Conservation (phyloP, 1,140 invertebrate species). For the Philotrypesis tridentata region DNA sequence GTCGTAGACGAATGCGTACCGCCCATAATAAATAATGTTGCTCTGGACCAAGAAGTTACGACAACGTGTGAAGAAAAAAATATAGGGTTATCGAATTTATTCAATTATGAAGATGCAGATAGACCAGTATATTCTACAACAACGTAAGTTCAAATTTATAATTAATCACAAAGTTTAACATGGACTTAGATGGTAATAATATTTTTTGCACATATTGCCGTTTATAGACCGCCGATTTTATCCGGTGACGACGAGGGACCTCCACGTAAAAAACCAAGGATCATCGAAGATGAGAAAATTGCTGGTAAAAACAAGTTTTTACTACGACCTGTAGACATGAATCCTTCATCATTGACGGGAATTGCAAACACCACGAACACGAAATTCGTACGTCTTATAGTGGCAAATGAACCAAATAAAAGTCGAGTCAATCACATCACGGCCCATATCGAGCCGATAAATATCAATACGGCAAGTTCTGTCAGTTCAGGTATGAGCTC, state of each 20-base stretch:
- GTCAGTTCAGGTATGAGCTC: conserved; percentile 36
- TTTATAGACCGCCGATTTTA: neutral
- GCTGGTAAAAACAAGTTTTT: conserved; percentile 36
- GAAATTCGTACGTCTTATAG: conserved; percentile 44
- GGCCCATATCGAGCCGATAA: conserved; percentile 47
- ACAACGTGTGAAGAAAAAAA: conserved; percentile 4
- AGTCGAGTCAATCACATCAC: conserved; percentile 46
- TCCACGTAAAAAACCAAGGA: conserved; percentile 14
- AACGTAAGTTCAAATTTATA: neutral
- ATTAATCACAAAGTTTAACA: neutral
- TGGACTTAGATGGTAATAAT: neutral
- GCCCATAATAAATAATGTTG: conserved; percentile 20
- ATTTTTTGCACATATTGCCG: neutral
- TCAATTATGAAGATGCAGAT: neutral
- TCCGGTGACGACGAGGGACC: conserved; percentile 10
- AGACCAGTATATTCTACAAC: neutral
- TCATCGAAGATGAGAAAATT: conserved; percentile 42
- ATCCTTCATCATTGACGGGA: conserved; percentile 18
- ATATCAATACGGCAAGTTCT: conserved; percentile 22
- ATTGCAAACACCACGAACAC: conserved; percentile 34
- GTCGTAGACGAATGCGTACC: neutral
- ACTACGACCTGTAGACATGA: conserved; percentile 39
- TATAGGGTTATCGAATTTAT: neutral
- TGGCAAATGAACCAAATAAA: conserved; percentile 40
- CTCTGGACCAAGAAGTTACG: conserved; percentile 27